phyloP scores from a whole-genome alignment of 2,113 vertebrate species.

The Muntiacus reevesi region DNA sequence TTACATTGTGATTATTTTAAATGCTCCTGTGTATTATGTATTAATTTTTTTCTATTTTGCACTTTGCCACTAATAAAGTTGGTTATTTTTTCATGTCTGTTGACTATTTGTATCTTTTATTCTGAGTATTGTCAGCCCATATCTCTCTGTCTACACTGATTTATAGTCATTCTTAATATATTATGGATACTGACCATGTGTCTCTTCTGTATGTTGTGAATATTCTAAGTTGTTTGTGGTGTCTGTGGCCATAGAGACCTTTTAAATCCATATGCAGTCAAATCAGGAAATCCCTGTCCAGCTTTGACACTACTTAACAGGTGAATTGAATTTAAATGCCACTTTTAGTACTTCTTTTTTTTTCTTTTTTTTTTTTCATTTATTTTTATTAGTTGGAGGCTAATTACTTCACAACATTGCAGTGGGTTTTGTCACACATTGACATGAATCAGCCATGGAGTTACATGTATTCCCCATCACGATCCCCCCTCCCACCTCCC shows the following conservation, averaged over 20 bases:
- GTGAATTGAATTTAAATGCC: background rate
- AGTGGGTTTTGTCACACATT: too few relatives aligned
- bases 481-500: too few relatives aligned
- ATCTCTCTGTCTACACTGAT: background rate
- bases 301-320: background rate
- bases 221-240: background rate
- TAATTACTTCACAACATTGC: too few relatives aligned
- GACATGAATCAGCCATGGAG: too few relatives aligned
- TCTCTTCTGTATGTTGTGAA: background rate
- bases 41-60: background rate
- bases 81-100: background rate
- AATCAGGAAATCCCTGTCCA: background rate
- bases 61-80: background rate
- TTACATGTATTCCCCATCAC: too few relatives aligned
- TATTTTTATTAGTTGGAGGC: too few relatives aligned
- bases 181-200: background rate
- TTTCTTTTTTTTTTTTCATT: too few relatives aligned
- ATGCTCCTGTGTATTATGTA: background rate
- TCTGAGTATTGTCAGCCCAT: background rate
- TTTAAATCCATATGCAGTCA: background rate
- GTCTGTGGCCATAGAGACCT: background rate
- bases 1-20: background rate
- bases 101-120: background rate
- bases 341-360: background rate
- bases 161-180: background rate